These are phyloP conservation scores for Malurus leucopterus DNA, from an alignment of 2,797 vertebrate species.

Conservation along the genomic window DNA sequence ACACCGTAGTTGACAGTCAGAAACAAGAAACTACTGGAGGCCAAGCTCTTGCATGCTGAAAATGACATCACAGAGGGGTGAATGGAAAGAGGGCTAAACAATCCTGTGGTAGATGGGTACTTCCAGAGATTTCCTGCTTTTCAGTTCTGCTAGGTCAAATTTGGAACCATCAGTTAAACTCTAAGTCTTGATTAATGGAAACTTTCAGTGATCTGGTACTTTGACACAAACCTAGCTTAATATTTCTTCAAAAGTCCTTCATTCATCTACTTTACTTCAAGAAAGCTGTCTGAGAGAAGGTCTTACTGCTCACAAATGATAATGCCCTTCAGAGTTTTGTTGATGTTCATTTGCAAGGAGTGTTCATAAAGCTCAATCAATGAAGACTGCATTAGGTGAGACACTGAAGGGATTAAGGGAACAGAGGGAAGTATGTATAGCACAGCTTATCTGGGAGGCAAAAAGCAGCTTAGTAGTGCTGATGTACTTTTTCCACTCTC, in stretches of 20 bases:
- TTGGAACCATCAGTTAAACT: neutral
- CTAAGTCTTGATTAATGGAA: neutral
- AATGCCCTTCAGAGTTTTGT: neutral
- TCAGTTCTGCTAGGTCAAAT: neutral
- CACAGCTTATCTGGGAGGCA: neutral
- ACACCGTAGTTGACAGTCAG: neutral
- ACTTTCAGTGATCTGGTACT: neutral
- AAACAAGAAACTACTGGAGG: neutral
- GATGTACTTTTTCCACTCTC: neutral
- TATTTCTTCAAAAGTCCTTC: neutral
- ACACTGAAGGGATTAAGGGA: neutral
- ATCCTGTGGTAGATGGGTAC: neutral
- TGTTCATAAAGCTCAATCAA: neutral
- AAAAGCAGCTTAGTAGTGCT: neutral
- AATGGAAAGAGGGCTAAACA: neutral
- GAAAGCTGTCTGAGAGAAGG: neutral
- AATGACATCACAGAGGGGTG: neutral
- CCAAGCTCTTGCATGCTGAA: neutral
- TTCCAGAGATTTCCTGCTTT: neutral
- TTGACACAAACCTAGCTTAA: neutral
- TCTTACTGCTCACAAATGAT: neutral
- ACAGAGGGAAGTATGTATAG: neutral
- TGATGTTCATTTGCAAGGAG: neutral
- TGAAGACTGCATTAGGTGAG: neutral
- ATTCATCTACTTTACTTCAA: neutral